Conservation (phyloP, 2,113 vertebrate species). For the Dipodomys merriami region DNA sequence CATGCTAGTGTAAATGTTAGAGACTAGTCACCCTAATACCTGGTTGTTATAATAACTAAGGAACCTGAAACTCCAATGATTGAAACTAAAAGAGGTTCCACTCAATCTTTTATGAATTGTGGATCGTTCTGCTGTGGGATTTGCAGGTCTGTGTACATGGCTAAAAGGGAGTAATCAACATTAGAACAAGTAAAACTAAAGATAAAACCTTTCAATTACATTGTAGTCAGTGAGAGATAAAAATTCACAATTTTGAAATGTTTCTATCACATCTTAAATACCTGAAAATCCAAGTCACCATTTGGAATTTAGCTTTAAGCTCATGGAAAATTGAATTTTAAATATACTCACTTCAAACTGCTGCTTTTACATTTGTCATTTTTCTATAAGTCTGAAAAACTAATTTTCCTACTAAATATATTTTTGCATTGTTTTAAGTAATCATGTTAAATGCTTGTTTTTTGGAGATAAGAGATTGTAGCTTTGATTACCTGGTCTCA, state of each 20-base stretch:
- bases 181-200: conserved; percentile 42
- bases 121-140: conserved; percentile 18
- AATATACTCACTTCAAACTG: conserved; percentile 61
- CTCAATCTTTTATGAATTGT: conserved; percentile 44
- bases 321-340: conserved; percentile 68
- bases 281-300: conserved; percentile 58
- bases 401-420: conserved; percentile 29
- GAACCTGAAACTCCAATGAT: conserved; percentile 42
- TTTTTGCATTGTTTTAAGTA: conserved; percentile 53
- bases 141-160: neutral
- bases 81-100: conserved; percentile 24
- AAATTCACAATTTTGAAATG: conserved; percentile 54
- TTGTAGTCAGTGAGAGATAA: conserved; percentile 24
- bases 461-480: neutral
- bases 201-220: conserved; percentile 25
- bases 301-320: conserved; percentile 61
- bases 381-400: conserved; percentile 45
- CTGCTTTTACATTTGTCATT: conserved; percentile 61
- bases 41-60: conserved; percentile 25
- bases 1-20: conserved; percentile 10
- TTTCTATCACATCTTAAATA: conserved; percentile 30
- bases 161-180: neutral
- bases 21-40: conserved; percentile 36
- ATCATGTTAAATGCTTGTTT: conserved; percentile 22
- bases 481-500: neutral